phyloP scores from a whole-genome alignment of 2,797 vertebrate species.

The Chanos chanos region DNA sequence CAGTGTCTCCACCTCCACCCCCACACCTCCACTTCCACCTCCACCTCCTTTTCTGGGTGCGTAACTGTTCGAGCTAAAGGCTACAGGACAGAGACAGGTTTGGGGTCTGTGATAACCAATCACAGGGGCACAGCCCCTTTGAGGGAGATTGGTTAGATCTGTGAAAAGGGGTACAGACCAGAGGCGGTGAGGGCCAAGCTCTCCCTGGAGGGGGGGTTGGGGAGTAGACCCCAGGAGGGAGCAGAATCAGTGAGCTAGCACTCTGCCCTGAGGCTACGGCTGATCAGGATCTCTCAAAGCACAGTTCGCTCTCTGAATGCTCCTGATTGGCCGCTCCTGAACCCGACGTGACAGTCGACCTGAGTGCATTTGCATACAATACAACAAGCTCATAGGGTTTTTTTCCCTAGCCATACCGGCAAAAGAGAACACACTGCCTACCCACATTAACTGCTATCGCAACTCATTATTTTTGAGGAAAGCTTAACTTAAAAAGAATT shows the following conservation, averaged over 20 bases:
- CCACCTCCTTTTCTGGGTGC: not conserved
- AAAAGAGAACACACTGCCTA: too few relatives aligned
- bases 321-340: not conserved
- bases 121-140: conserved; percentile 13
- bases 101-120: too few relatives aligned
- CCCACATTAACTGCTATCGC: too few relatives aligned
- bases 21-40: not conserved
- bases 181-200: conserved; percentile 21
- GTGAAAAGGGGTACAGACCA: conserved; percentile 19
- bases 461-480: too few relatives aligned
- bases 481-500: too few relatives aligned
- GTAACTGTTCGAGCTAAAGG: too few relatives aligned
- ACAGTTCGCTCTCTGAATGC: not conserved
- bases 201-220: not conserved
- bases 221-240: conserved; percentile 7
- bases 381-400: not conserved
- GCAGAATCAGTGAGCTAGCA: not conserved
- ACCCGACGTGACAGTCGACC: conserved; percentile 6
- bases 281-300: not conserved
- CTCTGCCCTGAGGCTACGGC: not conserved
- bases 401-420: too few relatives aligned
- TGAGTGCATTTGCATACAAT: conserved; percentile 14
- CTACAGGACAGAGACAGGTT: too few relatives aligned
- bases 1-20: not conserved
- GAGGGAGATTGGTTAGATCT: conserved; percentile 17